Evolutionary conservation across 2,888 invertebrate species (phyloP).

Genomic region (Drosophila siamana): DNA sequence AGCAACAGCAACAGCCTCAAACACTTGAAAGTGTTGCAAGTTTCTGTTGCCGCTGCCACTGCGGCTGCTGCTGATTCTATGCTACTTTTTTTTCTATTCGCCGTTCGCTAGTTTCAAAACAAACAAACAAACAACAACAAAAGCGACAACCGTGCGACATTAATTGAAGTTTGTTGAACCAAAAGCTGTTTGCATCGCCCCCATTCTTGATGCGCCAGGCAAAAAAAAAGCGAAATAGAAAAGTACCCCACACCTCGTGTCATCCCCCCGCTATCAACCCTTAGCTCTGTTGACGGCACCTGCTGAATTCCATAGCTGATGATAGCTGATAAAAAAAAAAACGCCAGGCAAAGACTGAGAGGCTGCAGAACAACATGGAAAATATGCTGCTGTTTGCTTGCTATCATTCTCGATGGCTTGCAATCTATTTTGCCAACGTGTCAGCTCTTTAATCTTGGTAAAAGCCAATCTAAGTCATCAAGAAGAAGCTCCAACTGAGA

Average conservation of each 20-base stretch:
- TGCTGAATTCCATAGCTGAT: conserved; percentile 24
- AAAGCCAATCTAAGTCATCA: not conserved
- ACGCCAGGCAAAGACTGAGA: too few species aligned
- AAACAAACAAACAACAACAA: conserved; percentile 63
- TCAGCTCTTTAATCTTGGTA: not conserved
- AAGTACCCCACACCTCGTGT: not conserved
- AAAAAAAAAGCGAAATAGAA: not conserved
- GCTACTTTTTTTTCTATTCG: conserved; percentile 8
- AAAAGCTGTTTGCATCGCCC: conserved; percentile 71
- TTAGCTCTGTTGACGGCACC: not conserved
- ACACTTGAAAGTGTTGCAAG: conserved; percentile 73
- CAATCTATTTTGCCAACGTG: not conserved
- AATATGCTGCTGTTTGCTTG: not conserved
- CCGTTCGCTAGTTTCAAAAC: conserved; percentile 52
- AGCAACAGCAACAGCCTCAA: conserved; percentile 40
- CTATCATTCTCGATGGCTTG: conserved; percentile 1
- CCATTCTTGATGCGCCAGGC: conserved; percentile 38
- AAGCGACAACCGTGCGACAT: conserved; percentile 69
- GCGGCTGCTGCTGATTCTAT: conserved; percentile 13
- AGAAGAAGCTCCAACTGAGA: too few species aligned
- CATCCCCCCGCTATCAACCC: not conserved
- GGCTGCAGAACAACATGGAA: not conserved
- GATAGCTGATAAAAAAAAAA: conserved; percentile 28
- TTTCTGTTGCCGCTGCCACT: conserved; percentile 5
- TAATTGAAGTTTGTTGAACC: conserved; percentile 81